These are phyloP conservation scores for Catocala nupta DNA, from an alignment of 2,888 invertebrate genomes.

Conservation along the genomic window DNA sequence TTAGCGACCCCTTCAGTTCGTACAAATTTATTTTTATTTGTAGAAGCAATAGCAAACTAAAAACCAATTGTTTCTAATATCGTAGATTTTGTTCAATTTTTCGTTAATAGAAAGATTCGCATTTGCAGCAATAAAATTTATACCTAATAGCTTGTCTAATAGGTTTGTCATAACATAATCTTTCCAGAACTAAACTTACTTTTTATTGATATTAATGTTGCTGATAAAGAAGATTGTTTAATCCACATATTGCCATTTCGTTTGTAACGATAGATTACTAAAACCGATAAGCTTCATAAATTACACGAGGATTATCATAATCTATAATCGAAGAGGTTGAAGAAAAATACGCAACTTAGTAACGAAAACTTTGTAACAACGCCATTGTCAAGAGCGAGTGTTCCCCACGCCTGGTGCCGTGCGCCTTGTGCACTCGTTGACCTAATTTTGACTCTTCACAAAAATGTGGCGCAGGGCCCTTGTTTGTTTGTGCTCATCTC, in stretches of 20 bases:
- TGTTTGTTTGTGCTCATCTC: conserved; percentile 32
- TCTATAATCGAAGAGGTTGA: background rate
- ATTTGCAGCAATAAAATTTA: conserved; percentile 1
- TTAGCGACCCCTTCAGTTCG: conserved; percentile 1
- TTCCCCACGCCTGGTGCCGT: background rate
- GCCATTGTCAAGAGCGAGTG: conserved; percentile 5
- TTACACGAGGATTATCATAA: background rate
- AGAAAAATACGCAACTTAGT: background rate
- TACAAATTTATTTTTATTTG: conserved; percentile 4
- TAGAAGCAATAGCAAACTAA: background rate
- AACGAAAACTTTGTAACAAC: background rate
- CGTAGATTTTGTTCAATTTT: background rate
- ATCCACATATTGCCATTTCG: background rate
- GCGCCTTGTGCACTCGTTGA: conserved; percentile 39
- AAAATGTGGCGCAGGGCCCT: conserved; percentile 40
- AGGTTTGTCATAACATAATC: conserved; percentile 1
- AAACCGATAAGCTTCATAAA: conserved; percentile 1
- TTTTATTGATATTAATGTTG: background rate
- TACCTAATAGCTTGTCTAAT: background rate
- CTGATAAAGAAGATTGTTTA: conserved; percentile 4
- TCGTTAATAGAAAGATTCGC: background rate
- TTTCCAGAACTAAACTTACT: background rate
- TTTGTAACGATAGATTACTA: conserved; percentile 11
- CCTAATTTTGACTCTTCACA: conserved; percentile 48
- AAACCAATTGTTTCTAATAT: background rate